Evolutionary conservation across 2,113 vertebrate genomes (phyloP), one percentile per base, ranked within the genome.

Genomic region (Myocastor coypus): DNA sequence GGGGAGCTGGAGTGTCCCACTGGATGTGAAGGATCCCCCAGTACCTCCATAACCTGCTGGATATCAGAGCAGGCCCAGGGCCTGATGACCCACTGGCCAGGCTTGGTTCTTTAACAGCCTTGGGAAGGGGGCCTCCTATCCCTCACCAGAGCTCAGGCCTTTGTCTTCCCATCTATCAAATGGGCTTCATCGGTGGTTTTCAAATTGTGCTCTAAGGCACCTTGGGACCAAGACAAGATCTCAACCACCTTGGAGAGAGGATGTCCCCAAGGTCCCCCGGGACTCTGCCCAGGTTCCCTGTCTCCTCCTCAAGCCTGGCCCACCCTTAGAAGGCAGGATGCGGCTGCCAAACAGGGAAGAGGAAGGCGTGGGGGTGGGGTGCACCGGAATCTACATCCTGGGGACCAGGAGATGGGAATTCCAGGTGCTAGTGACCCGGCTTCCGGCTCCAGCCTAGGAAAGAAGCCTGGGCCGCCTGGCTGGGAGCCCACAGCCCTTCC

Each of bases 321-420:
- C 75, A 59, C 20, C 89, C 92, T 71, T 66, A 0, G 2, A 59
- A 69, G 91, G 87, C 97, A 95, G 97, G 97, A 98, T 98, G 84
- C 82, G 32, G 77, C 91, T 71, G 77, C 93, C 93, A 81, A 85
- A 92, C 2, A 82, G 42, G 95, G 93, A 94, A 97, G 97, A 97
- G 97, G 97, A 97, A 97, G 97, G 93, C 81, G 84, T 92, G 87
- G 97, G 97, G 94, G 93, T 1, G 11, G 34, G 32, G 17, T 28
- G n/a, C 1, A 2, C 89, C 91, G 94, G 91, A 90, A 80, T 61
- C 89, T 1, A 4, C 87, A 92, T 97, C 97, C 97, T 78, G 92
- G 94, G 95, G 96, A 93, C 94, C 95, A 81, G 96, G 96, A 98
- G 97, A 98, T 98, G 95, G 52, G 94, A 97, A 89, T 84, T 96